These are phyloP conservation scores for Podarcis raffonei DNA, from an alignment of 2,113 vertebrate species.

Conservation along the genomic window DNA sequence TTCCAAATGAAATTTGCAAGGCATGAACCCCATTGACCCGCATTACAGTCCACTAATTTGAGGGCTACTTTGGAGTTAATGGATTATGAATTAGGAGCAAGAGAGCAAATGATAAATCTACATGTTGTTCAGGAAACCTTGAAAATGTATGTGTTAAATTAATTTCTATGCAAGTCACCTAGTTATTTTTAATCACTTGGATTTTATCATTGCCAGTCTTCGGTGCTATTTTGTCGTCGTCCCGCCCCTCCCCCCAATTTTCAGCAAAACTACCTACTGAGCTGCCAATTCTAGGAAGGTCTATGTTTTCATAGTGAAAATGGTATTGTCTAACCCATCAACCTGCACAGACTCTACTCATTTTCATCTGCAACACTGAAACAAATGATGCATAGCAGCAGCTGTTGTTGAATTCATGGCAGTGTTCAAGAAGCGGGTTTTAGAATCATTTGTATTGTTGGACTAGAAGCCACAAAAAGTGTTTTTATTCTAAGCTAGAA, in stretches of 20 bases:
- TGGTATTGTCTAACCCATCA: neutral
- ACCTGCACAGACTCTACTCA: neutral
- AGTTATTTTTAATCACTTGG: neutral
- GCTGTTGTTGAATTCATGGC: neutral
- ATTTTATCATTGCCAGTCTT: constrained; percentile 42
- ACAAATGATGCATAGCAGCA: neutral
- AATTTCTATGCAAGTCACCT: constrained; percentile 21
- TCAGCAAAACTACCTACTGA: constrained; percentile 29
- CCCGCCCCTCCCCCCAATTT: neutral
- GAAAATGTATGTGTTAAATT: constrained; percentile 25
- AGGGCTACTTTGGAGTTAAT: constrained; percentile 8
- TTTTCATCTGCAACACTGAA: neutral
- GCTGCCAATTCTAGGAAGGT: constrained; percentile 12
- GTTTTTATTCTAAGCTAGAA: neutral
- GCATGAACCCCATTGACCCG: neutral
- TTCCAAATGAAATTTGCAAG: constrained; percentile 36
- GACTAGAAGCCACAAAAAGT: neutral
- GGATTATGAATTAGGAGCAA: neutral
- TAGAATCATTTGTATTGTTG: neutral
- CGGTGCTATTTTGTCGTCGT: neutral
- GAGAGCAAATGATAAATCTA: constrained; percentile 5
- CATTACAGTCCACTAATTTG: neutral
- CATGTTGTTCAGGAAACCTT: neutral
- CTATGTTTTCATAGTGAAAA: neutral
- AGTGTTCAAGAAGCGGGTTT: neutral